Evolutionary conservation across 2,113 vertebrate genomes (phyloP).

Genomic region (Arothron firmamentum): DNA sequence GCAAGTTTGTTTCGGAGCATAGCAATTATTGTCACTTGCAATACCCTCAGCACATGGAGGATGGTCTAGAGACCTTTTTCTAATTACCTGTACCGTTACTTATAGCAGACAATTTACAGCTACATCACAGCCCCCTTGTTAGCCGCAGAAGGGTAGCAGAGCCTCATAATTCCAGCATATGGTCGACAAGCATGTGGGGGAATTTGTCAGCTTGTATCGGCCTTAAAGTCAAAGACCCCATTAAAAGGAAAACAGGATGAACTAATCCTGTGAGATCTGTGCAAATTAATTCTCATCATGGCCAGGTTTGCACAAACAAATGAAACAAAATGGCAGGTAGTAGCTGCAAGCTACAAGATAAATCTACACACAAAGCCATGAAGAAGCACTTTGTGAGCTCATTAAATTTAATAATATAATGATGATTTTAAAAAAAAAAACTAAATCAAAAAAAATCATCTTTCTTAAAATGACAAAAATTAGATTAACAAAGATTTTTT

Average conservation of each 20-base stretch:
- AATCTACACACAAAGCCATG: no score
- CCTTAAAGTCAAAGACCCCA: slow-evolving; percentile 74
- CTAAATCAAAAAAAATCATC: neutral
- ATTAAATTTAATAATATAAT: no score
- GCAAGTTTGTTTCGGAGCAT: slow-evolving; percentile 63
- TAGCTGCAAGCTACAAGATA: no score
- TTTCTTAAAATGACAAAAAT: no score
- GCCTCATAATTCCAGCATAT: slow-evolving; percentile 67
- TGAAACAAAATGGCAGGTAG: slow-evolving; percentile 20
- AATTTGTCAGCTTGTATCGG: slow-evolving; percentile 67
- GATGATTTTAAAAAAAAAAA: no score
- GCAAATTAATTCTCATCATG: slow-evolving; percentile 58
- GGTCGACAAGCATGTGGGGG: slow-evolving; percentile 57
- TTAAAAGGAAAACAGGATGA: slow-evolving; percentile 63
- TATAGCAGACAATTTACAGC: slow-evolving; percentile 53
- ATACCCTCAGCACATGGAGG: slow-evolving; percentile 44
- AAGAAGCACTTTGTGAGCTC: no score
- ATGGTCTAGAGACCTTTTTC: slow-evolving; percentile 56
- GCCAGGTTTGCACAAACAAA: slow-evolving; percentile 30
- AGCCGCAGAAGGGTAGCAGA: slow-evolving; percentile 57
- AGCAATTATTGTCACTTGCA: slow-evolving; percentile 71
- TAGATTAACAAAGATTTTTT: no score
- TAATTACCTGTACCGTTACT: slow-evolving; percentile 72
- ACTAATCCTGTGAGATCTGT: slow-evolving; percentile 71
- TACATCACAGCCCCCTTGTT: slow-evolving; percentile 64